These are phyloP conservation scores for Sciurus niger DNA, from an alignment of 2,113 vertebrate species.

Conservation along the genomic window DNA sequence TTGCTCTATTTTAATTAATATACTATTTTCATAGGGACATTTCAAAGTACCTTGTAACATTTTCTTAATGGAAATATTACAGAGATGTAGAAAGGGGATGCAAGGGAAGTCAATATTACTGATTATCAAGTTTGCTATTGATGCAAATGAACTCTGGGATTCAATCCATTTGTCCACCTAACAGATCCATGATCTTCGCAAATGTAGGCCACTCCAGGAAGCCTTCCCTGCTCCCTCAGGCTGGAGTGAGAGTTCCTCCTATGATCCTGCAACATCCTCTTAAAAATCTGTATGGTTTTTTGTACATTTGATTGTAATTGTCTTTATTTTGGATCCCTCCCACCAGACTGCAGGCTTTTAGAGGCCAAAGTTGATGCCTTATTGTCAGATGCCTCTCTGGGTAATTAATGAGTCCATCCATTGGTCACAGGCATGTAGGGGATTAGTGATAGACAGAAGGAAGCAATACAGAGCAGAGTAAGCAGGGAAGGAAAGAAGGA, in stretches of 20 bases:
- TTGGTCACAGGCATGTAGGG: background rate
- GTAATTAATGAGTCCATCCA: slow-evolving; percentile 39
- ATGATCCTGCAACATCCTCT: background rate
- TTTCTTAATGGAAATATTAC: slow-evolving; percentile 40
- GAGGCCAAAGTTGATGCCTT: background rate
- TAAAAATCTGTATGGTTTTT: background rate
- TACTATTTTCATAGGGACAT: slow-evolving; percentile 44
- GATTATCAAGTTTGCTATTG: slow-evolving; percentile 19
- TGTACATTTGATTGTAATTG: background rate
- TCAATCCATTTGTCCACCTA: background rate
- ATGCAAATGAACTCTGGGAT: slow-evolving; percentile 1
- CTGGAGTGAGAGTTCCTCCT: background rate
- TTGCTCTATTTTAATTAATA: slow-evolving; percentile 70
- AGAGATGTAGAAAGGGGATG: slow-evolving; percentile 6
- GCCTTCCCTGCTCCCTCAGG: background rate
- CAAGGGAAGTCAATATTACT: background rate
- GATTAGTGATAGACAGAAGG: background rate
- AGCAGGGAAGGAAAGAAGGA: background rate
- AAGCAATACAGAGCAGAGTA: background rate
- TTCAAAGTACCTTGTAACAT: slow-evolving; percentile 40
- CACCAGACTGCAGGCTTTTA: background rate
- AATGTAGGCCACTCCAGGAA: background rate
- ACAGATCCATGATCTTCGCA: background rate
- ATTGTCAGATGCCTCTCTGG: background rate
- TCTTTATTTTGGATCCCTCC: background rate